phyloP scores from a whole-genome alignment of 2,888 invertebrate species.

The Leptarthrus brevirostris region DNA sequence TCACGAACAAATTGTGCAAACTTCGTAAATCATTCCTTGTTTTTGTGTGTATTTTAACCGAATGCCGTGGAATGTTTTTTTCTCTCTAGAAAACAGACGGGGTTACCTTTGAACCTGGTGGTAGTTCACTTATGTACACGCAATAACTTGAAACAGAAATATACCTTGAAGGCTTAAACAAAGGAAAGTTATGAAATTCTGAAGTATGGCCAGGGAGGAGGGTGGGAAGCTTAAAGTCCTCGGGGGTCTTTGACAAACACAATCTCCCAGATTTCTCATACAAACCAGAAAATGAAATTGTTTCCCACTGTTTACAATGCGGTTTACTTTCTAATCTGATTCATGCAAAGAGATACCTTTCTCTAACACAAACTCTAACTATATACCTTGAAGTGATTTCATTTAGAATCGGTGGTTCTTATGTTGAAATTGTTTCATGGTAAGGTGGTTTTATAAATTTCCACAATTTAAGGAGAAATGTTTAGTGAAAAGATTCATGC shows the following conservation, averaged over 20 bases:
- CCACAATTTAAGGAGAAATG: too few species aligned
- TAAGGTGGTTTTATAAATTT: too few species aligned
- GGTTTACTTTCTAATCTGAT: slow-evolving; percentile 30
- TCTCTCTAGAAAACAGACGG: neutral
- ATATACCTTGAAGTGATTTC: neutral
- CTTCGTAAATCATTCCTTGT: too few species aligned
- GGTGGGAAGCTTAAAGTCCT: neutral
- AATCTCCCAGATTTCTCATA: neutral
- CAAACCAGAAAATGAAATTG: slow-evolving; percentile 26
- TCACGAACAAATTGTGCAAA: too few species aligned
- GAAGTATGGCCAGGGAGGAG: too few species aligned
- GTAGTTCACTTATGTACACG: neutral
- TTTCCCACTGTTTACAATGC: slow-evolving; percentile 13
- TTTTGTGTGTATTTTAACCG: neutral
- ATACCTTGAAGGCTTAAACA: neutral
- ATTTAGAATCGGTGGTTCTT: too few species aligned
- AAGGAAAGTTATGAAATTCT: neutral
- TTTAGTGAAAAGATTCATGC: too few species aligned
- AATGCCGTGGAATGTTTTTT: neutral
- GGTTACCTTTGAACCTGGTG: neutral
- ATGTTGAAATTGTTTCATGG: too few species aligned
- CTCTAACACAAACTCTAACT: too few species aligned
- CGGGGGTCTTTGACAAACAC: neutral
- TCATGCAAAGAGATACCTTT: neutral
- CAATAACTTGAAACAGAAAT: neutral